A percentile compares a stretch with the other conserved stretches of the same genome.
Conservation (phyloP, 2,888 invertebrate genomes). For the Hedya salicella region DNA sequence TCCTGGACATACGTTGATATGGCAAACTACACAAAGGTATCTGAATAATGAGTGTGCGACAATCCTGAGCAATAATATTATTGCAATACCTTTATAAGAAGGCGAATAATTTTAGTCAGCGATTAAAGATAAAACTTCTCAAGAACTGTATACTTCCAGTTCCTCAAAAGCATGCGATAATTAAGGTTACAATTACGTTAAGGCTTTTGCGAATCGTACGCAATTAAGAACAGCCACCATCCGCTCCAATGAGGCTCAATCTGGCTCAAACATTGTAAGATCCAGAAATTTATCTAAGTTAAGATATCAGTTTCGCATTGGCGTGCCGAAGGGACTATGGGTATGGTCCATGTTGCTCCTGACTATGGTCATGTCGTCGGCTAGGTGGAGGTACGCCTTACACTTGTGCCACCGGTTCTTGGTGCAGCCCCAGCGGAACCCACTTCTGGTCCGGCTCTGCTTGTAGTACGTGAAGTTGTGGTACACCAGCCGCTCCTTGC, state of each 20-base stretch:
- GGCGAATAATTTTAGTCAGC: too few species aligned
- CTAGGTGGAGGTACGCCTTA: conserved; percentile 74
- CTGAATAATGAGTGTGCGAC: too few species aligned
- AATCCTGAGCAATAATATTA: too few species aligned
- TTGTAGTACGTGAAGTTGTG: conserved; percentile 78
- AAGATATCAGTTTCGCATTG: conserved; percentile 38
- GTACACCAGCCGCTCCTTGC: conserved; percentile 74
- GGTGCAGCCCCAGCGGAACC: conserved; percentile 80
- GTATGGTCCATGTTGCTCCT: conserved; percentile 78
- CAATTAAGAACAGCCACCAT: not conserved
- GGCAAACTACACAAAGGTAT: too few species aligned
- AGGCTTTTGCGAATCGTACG: not conserved
- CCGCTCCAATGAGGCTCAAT: not conserved
- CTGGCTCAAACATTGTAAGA: conserved; percentile 25
- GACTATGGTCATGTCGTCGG: conserved; percentile 76
- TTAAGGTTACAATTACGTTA: not conserved
- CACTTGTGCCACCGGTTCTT: conserved; percentile 80
- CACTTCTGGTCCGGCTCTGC: conserved; percentile 71
- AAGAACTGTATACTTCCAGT: not conserved
- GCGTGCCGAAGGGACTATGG: conserved; percentile 64
- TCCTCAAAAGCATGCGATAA: not conserved
- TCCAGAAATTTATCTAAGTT: conserved; percentile 26
- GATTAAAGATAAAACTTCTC: too few species aligned
- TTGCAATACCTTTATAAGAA: too few species aligned
- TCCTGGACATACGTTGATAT: too few species aligned